phyloP scores from a whole-genome alignment of 2,888 invertebrate genomes.

The Microchrysa polita region DNA sequence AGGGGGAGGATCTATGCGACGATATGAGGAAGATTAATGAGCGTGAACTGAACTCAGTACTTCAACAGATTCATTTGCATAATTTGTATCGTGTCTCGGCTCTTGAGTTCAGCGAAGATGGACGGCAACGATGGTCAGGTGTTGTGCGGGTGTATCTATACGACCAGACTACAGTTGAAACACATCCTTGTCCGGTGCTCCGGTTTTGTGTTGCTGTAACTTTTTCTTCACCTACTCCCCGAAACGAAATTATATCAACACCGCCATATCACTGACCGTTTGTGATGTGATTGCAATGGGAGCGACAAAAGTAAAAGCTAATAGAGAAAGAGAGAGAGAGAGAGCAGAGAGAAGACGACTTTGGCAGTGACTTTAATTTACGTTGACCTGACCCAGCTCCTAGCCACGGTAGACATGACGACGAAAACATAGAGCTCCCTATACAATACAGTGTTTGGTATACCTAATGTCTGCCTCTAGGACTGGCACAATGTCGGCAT shows the following conservation, averaged over 20 bases:
- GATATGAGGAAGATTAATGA: constrained; percentile 51
- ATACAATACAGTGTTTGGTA: constrained; percentile 45
- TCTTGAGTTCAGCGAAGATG: constrained; percentile 36
- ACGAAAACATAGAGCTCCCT: constrained; percentile 11
- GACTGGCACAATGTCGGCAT: constrained; percentile 15
- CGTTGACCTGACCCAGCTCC: too few relatives aligned
- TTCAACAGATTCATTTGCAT: constrained; percentile 51
- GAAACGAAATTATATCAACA: not conserved
- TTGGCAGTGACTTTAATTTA: not conserved
- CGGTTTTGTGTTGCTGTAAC: not conserved
- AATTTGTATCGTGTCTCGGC: constrained; percentile 51
- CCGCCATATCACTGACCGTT: not conserved
- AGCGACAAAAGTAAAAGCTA: not conserved
- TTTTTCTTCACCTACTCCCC: not conserved
- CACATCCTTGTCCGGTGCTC: not conserved
- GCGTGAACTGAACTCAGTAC: constrained; percentile 47
- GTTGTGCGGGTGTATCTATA: not conserved
- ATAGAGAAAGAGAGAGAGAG: too few relatives aligned
- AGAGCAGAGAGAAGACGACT: too few relatives aligned
- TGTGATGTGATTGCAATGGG: not conserved
- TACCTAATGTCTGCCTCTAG: too few relatives aligned
- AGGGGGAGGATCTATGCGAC: constrained; percentile 29
- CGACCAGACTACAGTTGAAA: not conserved
- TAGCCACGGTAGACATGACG: constrained; percentile 9
- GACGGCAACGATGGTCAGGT: not conserved